Conservation (phyloP, 2,888 invertebrate genomes). For the Tetrapedia diversipes region DNA sequence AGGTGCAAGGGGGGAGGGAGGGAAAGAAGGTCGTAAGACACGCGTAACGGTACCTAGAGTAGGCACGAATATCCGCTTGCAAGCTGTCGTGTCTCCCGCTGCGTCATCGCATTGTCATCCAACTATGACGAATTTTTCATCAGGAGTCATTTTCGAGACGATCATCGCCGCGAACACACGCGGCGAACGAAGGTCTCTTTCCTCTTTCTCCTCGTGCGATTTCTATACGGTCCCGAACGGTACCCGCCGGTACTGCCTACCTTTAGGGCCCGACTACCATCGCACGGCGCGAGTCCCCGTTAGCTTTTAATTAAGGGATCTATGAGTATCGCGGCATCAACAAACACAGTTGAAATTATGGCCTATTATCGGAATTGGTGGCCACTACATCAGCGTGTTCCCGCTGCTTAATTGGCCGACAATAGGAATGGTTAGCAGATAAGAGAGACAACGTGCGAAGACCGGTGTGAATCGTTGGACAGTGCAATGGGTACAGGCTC, state of each 20-base stretch:
- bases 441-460: slow-evolving; percentile 41
- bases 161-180: not conserved
- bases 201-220: not conserved
- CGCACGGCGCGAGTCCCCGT: slow-evolving; percentile 61
- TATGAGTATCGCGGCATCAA: slow-evolving; percentile 33
- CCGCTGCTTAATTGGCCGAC: slow-evolving; percentile 62
- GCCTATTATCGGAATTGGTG: slow-evolving; percentile 63
- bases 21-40: slow-evolving; percentile 58
- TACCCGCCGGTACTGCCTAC: not conserved
- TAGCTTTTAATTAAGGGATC: slow-evolving; percentile 64
- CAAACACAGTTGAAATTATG: slow-evolving; percentile 54
- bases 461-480: slow-evolving; percentile 33
- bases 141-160: slow-evolving; percentile 39
- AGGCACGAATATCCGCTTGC: slow-evolving; percentile 80
- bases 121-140: slow-evolving; percentile 64
- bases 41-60: slow-evolving; percentile 79
- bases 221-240: slow-evolving; percentile 39
- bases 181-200: not conserved
- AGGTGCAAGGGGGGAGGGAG: slow-evolving; percentile 37
- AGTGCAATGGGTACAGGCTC: slow-evolving; percentile 19
- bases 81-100: slow-evolving; percentile 75
- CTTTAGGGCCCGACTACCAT: not conserved
- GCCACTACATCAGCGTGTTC: slow-evolving; percentile 29
- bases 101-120: slow-evolving; percentile 71
- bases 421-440: slow-evolving; percentile 55